Base-by-base conservation (phyloP, 1,140 invertebrate genomes). In the Portunus trituberculatus region DNA sequence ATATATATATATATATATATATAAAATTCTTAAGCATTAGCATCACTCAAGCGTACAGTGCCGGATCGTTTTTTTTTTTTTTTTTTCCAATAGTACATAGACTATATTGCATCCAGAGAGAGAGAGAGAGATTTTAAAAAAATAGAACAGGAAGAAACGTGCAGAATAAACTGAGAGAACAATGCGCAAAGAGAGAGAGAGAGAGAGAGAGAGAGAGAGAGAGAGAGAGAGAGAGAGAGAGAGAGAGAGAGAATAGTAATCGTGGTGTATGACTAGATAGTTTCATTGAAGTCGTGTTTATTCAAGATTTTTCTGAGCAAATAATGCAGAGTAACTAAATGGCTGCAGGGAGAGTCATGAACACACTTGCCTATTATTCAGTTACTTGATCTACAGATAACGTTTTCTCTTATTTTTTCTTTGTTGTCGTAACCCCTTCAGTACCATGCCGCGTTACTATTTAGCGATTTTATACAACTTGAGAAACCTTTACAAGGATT, bases 141-240 rank as follows among this genome's bases (percentile, higher is more conserved):
- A 39, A 39, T 2, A 39, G 6, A 39, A 39, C 39, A 6, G n/a
- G 31, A 32, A 84, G 83, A 84, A 32, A 84, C 39, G 14, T 29
- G 83, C n/a, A 32, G 25, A 14, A 84, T 28, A 84, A 25, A 84
- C 7, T 0, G 6, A 84, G 83, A n/a, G n/a, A 84, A 32, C 10
- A 25, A 84, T 28, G 25, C 28, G n/a, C 4, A 84, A 25, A 84
- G 83, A 84, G 83, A 84, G 83, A 84, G 83, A 84, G 83, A 84
- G 83, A 84, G 83, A 84, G 83, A 84, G 83, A 84, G 83, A 84
- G 83, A 84, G 83, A 84, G 83, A 84, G 83, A 84, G 83, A 84
- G 83, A 84, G 83, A 84, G 83, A 84, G 83, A 84, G 83, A 84
- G 83, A 84, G 83, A 84, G 83, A 84, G 83, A 84, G 83, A 84